Conservation (phyloP, 2,113 vertebrate genomes). For the Brachypteracias leptosomus region DNA sequence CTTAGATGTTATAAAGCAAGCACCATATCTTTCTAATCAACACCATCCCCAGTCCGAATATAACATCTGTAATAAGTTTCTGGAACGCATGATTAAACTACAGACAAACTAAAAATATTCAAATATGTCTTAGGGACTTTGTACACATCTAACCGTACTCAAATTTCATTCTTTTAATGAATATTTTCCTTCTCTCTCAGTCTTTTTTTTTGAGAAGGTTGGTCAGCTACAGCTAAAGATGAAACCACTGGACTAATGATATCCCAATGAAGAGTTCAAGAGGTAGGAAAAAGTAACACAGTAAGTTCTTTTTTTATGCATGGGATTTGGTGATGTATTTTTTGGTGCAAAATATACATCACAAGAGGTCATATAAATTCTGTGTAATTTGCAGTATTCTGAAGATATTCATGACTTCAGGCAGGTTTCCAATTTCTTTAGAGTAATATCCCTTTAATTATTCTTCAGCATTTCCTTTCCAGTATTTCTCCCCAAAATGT, state of each 20-base stretch:
- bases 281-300: background rate
- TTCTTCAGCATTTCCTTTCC: background rate
- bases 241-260: background rate
- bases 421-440: background rate
- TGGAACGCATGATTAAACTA: background rate
- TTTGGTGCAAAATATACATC: background rate
- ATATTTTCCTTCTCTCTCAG: background rate
- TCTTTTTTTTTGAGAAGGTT: background rate
- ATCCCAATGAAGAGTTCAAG: background rate
- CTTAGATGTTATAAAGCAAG: background rate
- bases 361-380: background rate
- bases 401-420: background rate
- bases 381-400: background rate
- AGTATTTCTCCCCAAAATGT: background rate
- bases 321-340: background rate
- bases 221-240: background rate
- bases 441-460: background rate
- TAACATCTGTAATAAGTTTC: background rate
- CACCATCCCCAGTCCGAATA: background rate
- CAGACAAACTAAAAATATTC: background rate
- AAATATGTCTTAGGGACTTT: background rate
- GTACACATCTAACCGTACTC: background rate
- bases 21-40: background rate
- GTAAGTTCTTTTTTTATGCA: background rate
- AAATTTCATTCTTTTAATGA: background rate